Evolutionary conservation across 2,797 vertebrate species (phyloP).

Genomic region (Dendrocincla fuliginosa): DNA sequence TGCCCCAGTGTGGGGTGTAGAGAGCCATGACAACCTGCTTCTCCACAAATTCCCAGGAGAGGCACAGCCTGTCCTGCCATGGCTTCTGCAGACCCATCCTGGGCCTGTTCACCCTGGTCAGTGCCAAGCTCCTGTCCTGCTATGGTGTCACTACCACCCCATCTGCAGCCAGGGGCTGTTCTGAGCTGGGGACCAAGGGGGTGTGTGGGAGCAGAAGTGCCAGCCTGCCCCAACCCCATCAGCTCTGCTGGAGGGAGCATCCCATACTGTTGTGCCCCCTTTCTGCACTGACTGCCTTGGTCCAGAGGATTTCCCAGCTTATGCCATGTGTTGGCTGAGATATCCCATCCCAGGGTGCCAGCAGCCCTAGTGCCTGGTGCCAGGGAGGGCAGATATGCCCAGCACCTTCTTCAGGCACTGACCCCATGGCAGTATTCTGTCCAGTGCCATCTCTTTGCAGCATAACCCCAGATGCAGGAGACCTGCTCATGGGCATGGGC

Average conservation of each 20-base stretch:
- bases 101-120: background rate
- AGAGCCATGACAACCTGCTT: background rate
- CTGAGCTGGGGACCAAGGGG: background rate
- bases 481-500: fast-evolving
- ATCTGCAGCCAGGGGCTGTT: background rate
- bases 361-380: background rate
- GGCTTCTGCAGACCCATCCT: background rate
- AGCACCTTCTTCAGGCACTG: background rate
- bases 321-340: background rate
- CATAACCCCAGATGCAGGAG: background rate
- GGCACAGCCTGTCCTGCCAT: background rate
- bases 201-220: fast-evolving
- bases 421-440: fast-evolving
- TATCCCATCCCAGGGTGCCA: fast-evolving
- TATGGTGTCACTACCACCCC: background rate
- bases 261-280: fast-evolving
- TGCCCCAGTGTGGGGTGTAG: fast-evolving
- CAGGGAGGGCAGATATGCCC: background rate
- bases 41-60: background rate
- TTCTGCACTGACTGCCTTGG: background rate
- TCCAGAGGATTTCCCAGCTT: background rate
- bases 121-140: background rate
- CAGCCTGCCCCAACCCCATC: background rate
- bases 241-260: background rate
- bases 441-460: background rate